Conservation (phyloP, 2,888 invertebrate species). For the Thereva unica region DNA sequence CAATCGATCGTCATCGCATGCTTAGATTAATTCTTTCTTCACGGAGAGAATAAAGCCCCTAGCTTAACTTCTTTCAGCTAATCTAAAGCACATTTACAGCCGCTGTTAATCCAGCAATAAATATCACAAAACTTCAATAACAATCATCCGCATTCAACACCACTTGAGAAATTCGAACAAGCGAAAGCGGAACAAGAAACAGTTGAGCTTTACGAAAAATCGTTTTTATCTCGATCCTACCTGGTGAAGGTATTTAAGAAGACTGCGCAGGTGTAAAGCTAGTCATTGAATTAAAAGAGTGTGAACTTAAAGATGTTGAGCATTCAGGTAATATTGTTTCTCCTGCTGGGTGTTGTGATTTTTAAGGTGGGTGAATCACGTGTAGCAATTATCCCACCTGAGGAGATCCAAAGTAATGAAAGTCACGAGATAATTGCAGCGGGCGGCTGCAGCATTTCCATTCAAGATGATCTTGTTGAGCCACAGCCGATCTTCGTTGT, state of each 20-base stretch:
- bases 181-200: not conserved
- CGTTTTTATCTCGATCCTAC: constrained; percentile 22
- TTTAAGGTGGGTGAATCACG: too few relatives aligned
- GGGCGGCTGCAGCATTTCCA: constrained; percentile 3
- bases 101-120: too few relatives aligned
- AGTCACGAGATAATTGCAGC: not conserved
- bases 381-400: not conserved
- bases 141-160: too few relatives aligned
- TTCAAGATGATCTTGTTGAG: constrained; percentile 46
- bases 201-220: not conserved
- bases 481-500: constrained; percentile 66
- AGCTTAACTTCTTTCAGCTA: too few relatives aligned
- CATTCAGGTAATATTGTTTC: too few relatives aligned
- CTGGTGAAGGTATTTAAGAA: constrained; percentile 31
- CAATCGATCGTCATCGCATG: too few relatives aligned
- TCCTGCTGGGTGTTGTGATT: too few relatives aligned
- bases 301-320: not conserved
- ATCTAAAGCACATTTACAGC: too few relatives aligned
- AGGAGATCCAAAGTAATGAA: not conserved
- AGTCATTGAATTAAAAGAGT: not conserved
- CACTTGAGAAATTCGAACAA: not conserved
- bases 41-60: too few relatives aligned
- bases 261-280: not conserved
- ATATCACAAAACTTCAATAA: too few relatives aligned
- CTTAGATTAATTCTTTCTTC: too few relatives aligned